Percentiles rank a stretch among this genome's conserved stretches.
These are phyloP conservation scores for Tricholauxania praeusta DNA, from an alignment of 2,888 invertebrate species.

Conservation along the genomic window DNA sequence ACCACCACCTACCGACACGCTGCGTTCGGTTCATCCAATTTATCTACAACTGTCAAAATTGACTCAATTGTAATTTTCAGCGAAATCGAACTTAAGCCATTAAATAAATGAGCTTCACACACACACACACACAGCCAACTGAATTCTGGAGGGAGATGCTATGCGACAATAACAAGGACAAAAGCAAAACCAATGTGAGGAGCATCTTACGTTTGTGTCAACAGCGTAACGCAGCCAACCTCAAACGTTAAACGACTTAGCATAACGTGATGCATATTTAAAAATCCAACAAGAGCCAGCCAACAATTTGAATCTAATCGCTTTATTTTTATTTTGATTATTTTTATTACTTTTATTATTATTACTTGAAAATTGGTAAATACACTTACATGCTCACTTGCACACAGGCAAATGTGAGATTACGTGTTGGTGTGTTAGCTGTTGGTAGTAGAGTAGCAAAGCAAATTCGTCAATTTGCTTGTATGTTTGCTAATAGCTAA, in stretches of 20 bases:
- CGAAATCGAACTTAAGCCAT: constrained; percentile 26
- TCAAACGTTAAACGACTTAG: neutral
- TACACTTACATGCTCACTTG: too few relatives aligned
- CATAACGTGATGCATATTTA: constrained; percentile 20
- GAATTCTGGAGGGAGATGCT: neutral
- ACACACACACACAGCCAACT: neutral
- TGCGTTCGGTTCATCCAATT: neutral
- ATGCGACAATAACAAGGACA: neutral
- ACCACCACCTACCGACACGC: neutral
- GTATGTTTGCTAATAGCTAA: too few relatives aligned
- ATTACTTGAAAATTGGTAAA: neutral
- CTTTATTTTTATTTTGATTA: constrained; percentile 28
- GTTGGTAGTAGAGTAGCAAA: too few relatives aligned
- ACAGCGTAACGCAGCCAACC: neutral
- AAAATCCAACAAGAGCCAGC: constrained; percentile 3
- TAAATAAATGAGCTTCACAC: constrained; percentile 24
- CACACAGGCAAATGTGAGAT: too few relatives aligned
- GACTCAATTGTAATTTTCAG: constrained; percentile 20
- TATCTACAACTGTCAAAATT: constrained; percentile 5
- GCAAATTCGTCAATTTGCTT: too few relatives aligned
- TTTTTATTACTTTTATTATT: constrained; percentile 21
- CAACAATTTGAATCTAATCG: constrained; percentile 22
- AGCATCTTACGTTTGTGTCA: neutral
- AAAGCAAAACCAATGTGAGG: neutral
- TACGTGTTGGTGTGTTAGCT: too few relatives aligned